Base-by-base conservation (phyloP, 30 jellyfish, hydroid and myxozoan genomes). In the Pelagia noctiluca region DNA sequence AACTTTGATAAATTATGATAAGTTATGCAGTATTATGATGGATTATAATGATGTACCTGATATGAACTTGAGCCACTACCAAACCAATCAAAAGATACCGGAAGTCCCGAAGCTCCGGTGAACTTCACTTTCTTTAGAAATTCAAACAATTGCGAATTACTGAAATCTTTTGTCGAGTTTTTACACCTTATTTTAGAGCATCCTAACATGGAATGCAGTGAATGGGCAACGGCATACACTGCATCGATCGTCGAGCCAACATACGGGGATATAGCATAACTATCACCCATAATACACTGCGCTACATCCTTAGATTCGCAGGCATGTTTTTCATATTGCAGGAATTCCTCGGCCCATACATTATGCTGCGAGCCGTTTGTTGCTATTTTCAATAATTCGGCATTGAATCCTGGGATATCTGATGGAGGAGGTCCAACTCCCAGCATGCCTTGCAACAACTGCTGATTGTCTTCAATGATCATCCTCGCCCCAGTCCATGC, bases 201-300 rank as follows among this genome's bases (percentile, higher is more conserved):
- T 24, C 53, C 36, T 28, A 91, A 66, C 35, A 29, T 21, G n/a
- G 22, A 50, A 72, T 91, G 98, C 22, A 91, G 62, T 29, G 97
- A 95, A 28, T 81, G 72, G 18, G 97, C 98, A 22, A 76, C 90
- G 12, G 98, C 98, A 65, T 64, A 82, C 5, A 92, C 98, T 3
- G 98, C 98, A 82, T 87, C 88, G 38, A 78, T 52, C 0, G 96
- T 86, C 13, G 98, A 35, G 16, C 82, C 87, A 1, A 85, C 69
- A 71, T 33, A 85, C 12, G 96, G 94, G 2, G 96, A 50, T 29
- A 76, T 22, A 10, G 71, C 95, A 28, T 77, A 91, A 16, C 28
- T 30, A 0, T 60, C 90, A 10, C 26, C 66, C 63, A 29, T 18
- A 2, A 75, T 42, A 35, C 97, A 90, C 24, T 42, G 49, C 26